Evolutionary conservation across 2,797 vertebrate genomes (phyloP).

Genomic region (Falco naumanni): DNA sequence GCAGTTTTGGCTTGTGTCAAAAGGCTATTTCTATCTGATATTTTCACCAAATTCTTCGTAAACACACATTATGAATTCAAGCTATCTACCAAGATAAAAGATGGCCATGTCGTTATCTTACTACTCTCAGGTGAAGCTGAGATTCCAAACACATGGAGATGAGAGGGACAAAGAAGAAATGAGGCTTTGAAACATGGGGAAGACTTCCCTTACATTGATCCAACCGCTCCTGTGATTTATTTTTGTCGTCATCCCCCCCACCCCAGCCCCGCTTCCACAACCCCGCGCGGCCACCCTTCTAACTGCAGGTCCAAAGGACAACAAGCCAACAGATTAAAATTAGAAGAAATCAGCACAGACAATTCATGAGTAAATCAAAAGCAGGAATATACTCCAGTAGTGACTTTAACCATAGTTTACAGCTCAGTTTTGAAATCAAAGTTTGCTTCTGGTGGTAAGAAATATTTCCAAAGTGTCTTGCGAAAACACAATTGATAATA

Average conservation of each 20-base stretch:
- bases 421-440: not conserved
- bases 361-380: not conserved
- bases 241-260: not conserved
- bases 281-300: not conserved
- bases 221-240: not conserved
- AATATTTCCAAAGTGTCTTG: not conserved
- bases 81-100: not conserved
- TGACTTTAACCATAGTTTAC: not conserved
- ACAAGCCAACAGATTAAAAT: not conserved
- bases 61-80: not conserved
- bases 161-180: not conserved
- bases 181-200: not conserved
- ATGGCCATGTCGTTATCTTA: not conserved
- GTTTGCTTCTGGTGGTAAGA: not conserved
- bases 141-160: not conserved
- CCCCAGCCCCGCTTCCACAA: not conserved
- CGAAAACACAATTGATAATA: not conserved
- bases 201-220: not conserved
- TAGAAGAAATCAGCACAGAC: not conserved
- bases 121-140: not conserved
- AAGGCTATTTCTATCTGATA: not conserved
- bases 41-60: not conserved
- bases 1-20: not conserved
- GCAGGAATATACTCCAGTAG: not conserved
- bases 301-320: not conserved